Conservation (phyloP, 2,797 vertebrate genomes). For the Trachops cirrhosus region DNA sequence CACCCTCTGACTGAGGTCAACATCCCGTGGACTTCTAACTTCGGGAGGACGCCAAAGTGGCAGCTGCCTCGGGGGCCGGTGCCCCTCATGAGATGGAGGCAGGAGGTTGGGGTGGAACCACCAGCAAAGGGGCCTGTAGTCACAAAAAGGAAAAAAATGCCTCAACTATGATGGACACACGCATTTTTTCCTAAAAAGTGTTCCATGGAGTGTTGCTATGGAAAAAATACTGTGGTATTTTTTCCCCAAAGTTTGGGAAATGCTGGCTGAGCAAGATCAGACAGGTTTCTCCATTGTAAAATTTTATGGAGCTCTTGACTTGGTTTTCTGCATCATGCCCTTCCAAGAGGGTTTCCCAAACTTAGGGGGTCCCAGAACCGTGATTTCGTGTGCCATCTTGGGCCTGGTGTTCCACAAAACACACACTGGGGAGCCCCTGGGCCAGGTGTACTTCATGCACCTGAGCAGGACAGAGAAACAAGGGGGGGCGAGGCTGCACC, state of each 20-base stretch:
- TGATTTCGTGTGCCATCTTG: neutral
- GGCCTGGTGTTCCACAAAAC: neutral
- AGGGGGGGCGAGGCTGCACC: neutral
- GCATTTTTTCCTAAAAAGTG: neutral
- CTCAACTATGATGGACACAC: neutral
- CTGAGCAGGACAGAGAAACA: neutral
- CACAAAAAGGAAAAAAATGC: neutral
- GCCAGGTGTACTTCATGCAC: neutral
- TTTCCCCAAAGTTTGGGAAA: neutral
- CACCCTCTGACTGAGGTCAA: neutral
- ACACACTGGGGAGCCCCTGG: neutral
- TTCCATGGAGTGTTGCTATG: neutral
- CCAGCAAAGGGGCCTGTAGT: neutral
- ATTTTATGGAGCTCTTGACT: neutral
- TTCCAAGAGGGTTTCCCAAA: neutral
- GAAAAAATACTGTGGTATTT: neutral
- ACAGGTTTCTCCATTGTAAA: neutral
- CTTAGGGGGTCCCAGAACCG: neutral
- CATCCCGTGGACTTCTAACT: neutral
- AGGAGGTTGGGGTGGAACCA: neutral
- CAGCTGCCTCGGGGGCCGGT: neutral
- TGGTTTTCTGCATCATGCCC: neutral
- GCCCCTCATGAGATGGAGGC: neutral
- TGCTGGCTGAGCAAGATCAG: neutral
- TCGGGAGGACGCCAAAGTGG: neutral